Evolutionary conservation across 2,113 vertebrate species (phyloP), one percentile per base, ranked within the genome.

Genomic region (Pterophyllum scalare): DNA sequence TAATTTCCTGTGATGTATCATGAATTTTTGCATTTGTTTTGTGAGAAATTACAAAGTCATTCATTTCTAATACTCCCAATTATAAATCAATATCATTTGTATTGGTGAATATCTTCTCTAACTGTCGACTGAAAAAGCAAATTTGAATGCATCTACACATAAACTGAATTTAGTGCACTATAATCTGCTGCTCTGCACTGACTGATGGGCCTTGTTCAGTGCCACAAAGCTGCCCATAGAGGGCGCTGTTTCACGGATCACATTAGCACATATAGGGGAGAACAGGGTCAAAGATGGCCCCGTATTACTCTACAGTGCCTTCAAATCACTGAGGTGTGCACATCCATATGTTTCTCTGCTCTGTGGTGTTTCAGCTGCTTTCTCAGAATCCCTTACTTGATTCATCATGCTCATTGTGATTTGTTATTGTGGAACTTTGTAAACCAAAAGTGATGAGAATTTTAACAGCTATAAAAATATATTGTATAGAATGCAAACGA

Each of bases 181-280:
- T 20, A 61, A 11, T 33, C 60, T 79, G 43, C 0, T 64, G n/a
- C n/a, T 12, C 49, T 77, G 56, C 12, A 67, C 11, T 28, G 40
- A 26, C 75, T 75, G 49, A 43, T 2, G 17, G 28, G 2, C 15
- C 3, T 26, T 54, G 12, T 31, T 72, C 35, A 58, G 56, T 84
- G 75, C 1, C 64, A 54, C 24, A 43, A 6, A 38, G 38, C 57
- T 64, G 72, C 84, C 92, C 79, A 85, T 57, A 89, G 94, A 91
- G 94, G 93, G 91, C 93, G 87, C 84, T 92, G 88, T 93, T 93
- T 93, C 77, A 81, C 84, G 38, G 72, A 65, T 67, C 28, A 79
- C 19, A 58, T 54, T 13, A 56, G 31, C 56, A 59, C 40, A 60
- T 33, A 59, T 24, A 72, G 9, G 15, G 52, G 76, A 35, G 13